A percentile compares a stretch with the other conserved stretches of the same genome.
phyloP scores from a whole-genome alignment of 1,140 invertebrate genomes.

The Meteorus sp. region DNA sequence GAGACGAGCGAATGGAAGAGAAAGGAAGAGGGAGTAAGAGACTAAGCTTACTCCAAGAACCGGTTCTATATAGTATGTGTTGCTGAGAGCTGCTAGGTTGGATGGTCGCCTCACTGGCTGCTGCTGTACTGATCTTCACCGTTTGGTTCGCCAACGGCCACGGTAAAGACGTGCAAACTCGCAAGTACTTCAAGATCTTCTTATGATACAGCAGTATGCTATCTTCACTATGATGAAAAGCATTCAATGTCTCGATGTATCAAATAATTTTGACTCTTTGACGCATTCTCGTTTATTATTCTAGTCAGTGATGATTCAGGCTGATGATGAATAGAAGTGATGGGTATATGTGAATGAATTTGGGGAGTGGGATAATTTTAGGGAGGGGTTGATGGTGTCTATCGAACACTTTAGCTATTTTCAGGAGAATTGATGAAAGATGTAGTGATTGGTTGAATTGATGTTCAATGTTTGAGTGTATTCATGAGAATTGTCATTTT shows the following conservation, averaged over 20 bases:
- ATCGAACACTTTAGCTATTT: too few species aligned
- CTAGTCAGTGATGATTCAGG: too few species aligned
- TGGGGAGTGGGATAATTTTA: too few species aligned
- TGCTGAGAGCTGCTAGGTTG: constrained; percentile 7
- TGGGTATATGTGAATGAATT: too few species aligned
- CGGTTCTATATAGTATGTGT: constrained; percentile 21
- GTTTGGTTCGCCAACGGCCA: background rate
- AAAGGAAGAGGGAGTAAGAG: background rate
- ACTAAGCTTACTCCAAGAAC: constrained; percentile 17
- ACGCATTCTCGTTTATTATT: background rate
- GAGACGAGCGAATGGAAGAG: constrained; percentile 4
- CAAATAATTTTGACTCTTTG: background rate
- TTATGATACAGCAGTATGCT: constrained; percentile 4
- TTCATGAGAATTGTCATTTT: too few species aligned
- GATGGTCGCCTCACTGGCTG: constrained; percentile 16
- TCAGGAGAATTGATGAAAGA: too few species aligned
- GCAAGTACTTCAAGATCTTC: constrained; percentile 8
- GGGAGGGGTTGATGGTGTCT: too few species aligned
- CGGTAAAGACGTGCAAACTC: background rate
- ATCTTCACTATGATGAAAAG: background rate
- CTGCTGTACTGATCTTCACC: background rate
- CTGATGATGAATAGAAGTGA: too few species aligned
- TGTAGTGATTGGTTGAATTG: too few species aligned
- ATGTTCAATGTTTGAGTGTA: too few species aligned
- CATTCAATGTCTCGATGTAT: background rate